Evolutionary conservation across 2,113 vertebrate genomes (phyloP).

Genomic region (Lanius ludovicianus): DNA sequence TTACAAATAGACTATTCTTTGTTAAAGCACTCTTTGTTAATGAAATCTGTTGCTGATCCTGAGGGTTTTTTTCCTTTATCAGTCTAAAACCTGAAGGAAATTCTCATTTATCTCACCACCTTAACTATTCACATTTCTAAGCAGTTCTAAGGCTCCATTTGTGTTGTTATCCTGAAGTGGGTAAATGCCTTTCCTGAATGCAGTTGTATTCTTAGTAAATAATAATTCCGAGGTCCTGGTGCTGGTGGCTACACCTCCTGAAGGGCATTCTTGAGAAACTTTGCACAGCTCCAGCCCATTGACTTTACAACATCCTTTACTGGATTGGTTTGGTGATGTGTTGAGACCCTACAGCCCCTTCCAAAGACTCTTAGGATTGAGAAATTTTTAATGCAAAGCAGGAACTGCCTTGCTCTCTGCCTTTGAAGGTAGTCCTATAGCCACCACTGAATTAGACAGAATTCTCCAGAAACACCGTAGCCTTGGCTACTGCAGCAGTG

Average conservation of each 20-base stretch:
- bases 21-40: background rate
- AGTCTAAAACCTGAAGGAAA: background rate
- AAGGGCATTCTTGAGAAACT: background rate
- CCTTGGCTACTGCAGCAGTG: background rate
- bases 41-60: background rate
- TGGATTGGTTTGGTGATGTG: background rate
- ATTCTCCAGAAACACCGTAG: background rate
- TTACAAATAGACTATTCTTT: background rate
- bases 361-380: background rate
- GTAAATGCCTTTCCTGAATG: background rate
- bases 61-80: background rate
- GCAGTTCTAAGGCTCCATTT: background rate
- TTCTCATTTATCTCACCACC: accelerated
- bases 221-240: background rate
- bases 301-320: background rate
- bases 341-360: background rate
- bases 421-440: background rate
- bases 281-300: background rate
- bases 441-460: background rate
- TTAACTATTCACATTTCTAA: background rate
- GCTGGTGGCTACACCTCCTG: background rate
- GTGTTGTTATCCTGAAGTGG: background rate
- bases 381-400: background rate
- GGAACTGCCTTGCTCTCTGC: background rate
- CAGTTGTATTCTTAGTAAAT: background rate